Percentiles rank a stretch among this genome's conserved stretches.
These are phyloP conservation scores for Cirrhinus molitorella DNA, from an alignment of 2,797 vertebrate genomes.

Conservation along the genomic window DNA sequence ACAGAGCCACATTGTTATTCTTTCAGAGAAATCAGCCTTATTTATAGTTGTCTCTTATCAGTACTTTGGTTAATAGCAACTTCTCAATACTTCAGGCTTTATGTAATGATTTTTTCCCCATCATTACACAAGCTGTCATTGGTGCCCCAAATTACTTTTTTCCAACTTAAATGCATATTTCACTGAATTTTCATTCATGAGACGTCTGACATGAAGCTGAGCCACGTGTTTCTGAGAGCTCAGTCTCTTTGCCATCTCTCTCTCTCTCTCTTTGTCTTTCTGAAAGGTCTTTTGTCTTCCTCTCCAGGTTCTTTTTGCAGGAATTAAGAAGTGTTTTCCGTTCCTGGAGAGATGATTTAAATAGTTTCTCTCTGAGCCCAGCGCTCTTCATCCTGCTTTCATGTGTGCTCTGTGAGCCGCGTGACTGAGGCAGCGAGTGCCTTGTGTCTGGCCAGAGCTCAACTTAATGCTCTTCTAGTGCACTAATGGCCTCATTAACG, in stretches of 20 bases:
- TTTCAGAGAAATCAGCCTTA: background rate
- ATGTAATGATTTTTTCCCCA: conserved; percentile 30
- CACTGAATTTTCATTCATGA: conserved; percentile 56
- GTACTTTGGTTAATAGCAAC: conserved; percentile 1
- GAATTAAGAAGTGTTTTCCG: conserved; percentile 78
- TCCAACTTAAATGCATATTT: conserved; percentile 70
- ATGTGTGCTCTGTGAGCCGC: conserved; percentile 1
- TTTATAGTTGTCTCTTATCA: background rate
- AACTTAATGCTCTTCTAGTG: conserved; percentile 25
- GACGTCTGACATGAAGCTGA: conserved; percentile 58
- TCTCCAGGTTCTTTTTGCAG: conserved; percentile 72
- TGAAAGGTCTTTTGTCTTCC: conserved; percentile 69
- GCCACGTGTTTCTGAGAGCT: conserved; percentile 25
- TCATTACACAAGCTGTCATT: conserved; percentile 62
- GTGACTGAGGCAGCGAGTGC: conserved; percentile 1
- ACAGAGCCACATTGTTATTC: background rate
- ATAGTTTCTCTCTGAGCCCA: conserved; percentile 33
- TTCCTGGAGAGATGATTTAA: conserved; percentile 82
- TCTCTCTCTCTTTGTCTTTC: conserved; percentile 42
- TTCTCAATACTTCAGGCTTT: background rate
- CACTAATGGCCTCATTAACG: conserved; percentile 47
- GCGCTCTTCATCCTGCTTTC: conserved; percentile 1
- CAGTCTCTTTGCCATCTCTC: conserved; percentile 42
- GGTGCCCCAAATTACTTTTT: conserved; percentile 71
- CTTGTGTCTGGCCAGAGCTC: conserved; percentile 6